Evolutionary conservation across 2,113 vertebrate genomes (phyloP), one percentile per base, ranked within the genome.

Genomic region (Sylvilagus bachmani): DNA sequence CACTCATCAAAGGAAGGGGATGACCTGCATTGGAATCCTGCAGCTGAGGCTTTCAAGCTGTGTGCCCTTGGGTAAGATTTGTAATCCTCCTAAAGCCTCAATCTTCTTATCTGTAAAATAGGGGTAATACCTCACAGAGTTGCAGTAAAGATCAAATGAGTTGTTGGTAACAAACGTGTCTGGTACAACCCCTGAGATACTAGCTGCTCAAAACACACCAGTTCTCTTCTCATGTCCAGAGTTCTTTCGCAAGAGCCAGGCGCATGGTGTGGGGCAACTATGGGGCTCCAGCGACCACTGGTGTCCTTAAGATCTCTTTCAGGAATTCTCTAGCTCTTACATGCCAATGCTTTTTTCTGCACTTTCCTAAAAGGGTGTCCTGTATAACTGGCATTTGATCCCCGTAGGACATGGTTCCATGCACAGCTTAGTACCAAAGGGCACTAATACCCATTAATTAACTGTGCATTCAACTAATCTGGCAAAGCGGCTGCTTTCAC

Each of bases 381-480:
- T 69, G 69, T 36, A 33, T 80, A 75, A 36, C 27, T 95, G 66
- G 36, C 33, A 91, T 95, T 94, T 95, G 67, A 80, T 95, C 77
- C 62, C 38, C 93, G 77, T 49, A 92, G 84, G 77, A 84, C 25
- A 17, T 49, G 13, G 49, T 81, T 93, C 71, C n/a, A 87, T 58
- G 62, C 33, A 87, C 77, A 84, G 71, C 71, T 67, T 94, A 80
- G 44, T 87, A 95, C 49, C 11, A 0, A 91, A 93, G 77, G 58
- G 16, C 92, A 93, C 77, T 95, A 85, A 92, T 73, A 69, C 82
- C 71, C 75, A 16, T 88, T 95, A 90, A 93, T 94, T 95, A 90
- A 86, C 36, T 86, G 10, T 87, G 55, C 38, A 84, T 90, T 95
- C 38, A 89, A n/a, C 81, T 69, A 88, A 92, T 67, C 55, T 77